Evolutionary conservation across 2,797 vertebrate genomes (phyloP), one percentile per base, ranked within the genome.

Genomic region (Falco concolor): DNA sequence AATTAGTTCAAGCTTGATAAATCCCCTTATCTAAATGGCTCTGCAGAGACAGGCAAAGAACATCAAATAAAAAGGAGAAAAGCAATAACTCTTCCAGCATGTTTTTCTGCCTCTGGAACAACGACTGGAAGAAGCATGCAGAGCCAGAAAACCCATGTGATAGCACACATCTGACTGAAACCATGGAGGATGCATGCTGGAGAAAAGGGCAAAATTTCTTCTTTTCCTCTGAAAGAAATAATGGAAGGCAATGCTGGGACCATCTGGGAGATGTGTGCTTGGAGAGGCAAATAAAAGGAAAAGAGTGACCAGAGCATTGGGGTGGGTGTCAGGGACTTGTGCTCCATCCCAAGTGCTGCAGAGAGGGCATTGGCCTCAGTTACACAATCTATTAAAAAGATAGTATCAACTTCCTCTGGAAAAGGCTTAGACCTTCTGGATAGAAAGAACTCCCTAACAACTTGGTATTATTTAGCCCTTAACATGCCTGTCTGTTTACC

Each of bases 1-100:
- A 97, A 93, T 95, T 94, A 96, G 83, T 92, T 95, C 91, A 95
- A 95, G 94, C 94, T 87, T 94, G 93, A 94, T 95, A 97, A 95
- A 94, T 86, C 77, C 83, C 77, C 89, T 96, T 96, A 96, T 95
- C 95, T 96, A 94, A 96, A 96, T 77, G 88, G 85, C 80, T 91
- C 59, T 94, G 85, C 80, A 95, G 90, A 93, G 86, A 94, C 83
- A 86, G 69, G 95, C 87, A 95, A 93, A 70, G 75, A 88, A 91
- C 90, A 91, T 87, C 74, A 96, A 95, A 95, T 94, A 93, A 93
- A 95, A 82, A 84, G 53, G 57, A 93, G 76, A 75, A 90, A 92
- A 90, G 92, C 83, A 93, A 1, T 91, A 93, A 94, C 86, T 93
- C 85, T 93, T 93, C 83, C 93, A 94, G 79, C 49, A 50, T 89